Base-by-base conservation (phyloP, 2,113 vertebrate species). In the Misgurnus anguillicaudatus region DNA sequence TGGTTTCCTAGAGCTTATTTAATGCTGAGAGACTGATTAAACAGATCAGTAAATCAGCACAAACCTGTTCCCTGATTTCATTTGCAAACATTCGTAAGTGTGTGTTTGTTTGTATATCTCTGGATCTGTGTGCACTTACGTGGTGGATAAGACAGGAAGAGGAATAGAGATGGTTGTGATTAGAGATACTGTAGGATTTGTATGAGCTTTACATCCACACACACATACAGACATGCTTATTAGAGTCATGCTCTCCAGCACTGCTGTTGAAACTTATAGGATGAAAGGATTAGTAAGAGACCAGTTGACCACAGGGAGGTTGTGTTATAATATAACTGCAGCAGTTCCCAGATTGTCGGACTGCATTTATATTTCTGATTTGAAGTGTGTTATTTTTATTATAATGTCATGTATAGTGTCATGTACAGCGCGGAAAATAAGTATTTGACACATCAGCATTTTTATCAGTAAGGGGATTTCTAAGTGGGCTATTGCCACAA, bases 61-160 rank as follows among this genome's bases (percentile, higher is more conserved):
- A 73, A 79, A 38, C 41, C 70, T 45, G 48, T 41, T 45, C 9
- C 41, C 63, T 47, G 38, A 75, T 75, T 61, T 31, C 53, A 73
- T 79, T 66, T 75, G 64, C 77, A 41, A 55, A 64, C 60, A 57
- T 63, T 55, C 51, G 57, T 41, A 38, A 57, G 60, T 65, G 68
- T 66, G 47, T 73, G 55, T 60, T 63, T 14, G 24, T 71, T 42
- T 67, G 31, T 41, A 47, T 75, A 42, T 62, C n/a, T 41, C 41
- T 41, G 55, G 57, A 48, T 79, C 31, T n/a, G 36, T 17, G n/a
- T 55, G 47, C 38, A 58, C 78, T 72, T 60, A 58, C 48, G 31
- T 79, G 48, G 68, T 78, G 21, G 55, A 53, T 55, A 16, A 60
- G 38, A 58, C 9, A 73, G 53, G 55, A 72, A 72, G 53, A 10